phyloP scores from a whole-genome alignment of 1,140 invertebrate genomes.

The Brachionus paranguensis region DNA sequence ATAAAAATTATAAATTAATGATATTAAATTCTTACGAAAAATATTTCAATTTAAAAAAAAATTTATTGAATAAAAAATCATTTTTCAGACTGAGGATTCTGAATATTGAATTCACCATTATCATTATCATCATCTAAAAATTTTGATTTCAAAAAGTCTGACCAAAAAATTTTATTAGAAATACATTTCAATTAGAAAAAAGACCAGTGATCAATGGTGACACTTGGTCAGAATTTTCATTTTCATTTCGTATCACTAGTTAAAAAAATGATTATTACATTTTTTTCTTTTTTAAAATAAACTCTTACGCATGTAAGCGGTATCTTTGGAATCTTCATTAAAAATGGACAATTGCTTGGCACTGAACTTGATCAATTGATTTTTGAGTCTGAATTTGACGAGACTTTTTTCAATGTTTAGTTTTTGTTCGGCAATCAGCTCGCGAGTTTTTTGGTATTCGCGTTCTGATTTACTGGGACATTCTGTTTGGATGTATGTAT shows the following conservation, averaged over 20 bases:
- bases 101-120: too few relatives aligned
- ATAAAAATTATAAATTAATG: too few relatives aligned
- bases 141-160: too few relatives aligned
- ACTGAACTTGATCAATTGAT: not conserved
- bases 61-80: too few relatives aligned
- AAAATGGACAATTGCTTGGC: not conserved
- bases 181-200: not conserved
- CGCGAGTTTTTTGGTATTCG: constrained; percentile 29
- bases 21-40: too few relatives aligned
- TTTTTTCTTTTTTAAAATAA: not conserved
- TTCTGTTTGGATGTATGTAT: constrained; percentile 28
- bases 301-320: not conserved
- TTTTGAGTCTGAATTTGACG: constrained; percentile 16
- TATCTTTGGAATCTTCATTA: not conserved
- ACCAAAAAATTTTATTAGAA: not conserved
- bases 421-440: constrained; percentile 34
- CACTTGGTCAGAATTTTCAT: not conserved
- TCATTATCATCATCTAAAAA: too few relatives aligned
- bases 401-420: constrained; percentile 6
- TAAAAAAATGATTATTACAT: not conserved
- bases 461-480: not conserved
- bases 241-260: not conserved
- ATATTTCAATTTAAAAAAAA: not conserved
- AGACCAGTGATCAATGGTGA: not conserved
- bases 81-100: too few relatives aligned